Evolutionary conservation across 2,888 invertebrate species (phyloP).

Genomic region (Noctua comes): DNA sequence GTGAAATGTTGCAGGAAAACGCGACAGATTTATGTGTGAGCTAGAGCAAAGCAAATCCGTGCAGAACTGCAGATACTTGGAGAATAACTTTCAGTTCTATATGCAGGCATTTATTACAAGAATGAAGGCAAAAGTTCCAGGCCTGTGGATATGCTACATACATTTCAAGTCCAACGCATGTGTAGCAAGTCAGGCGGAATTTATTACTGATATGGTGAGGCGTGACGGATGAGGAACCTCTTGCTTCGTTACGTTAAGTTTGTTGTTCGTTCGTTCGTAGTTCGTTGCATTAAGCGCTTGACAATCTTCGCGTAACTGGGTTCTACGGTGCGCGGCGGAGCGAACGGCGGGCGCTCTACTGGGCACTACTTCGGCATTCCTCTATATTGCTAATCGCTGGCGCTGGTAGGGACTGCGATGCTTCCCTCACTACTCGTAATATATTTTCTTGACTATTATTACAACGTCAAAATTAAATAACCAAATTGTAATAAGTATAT

Average conservation of each 20-base stretch:
- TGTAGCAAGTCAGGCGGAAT: not conserved
- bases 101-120: not conserved
- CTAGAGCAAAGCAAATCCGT: not conserved
- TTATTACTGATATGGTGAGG: not conserved
- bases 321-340: too few species aligned
- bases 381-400: too few species aligned
- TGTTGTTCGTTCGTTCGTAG: too few species aligned
- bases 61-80: not conserved
- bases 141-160: not conserved
- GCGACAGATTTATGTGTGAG: not conserved
- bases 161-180: not conserved
- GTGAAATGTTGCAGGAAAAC: not conserved
- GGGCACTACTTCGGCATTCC: too few species aligned
- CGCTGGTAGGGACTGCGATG: too few species aligned
- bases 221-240: not conserved
- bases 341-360: too few species aligned
- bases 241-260: too few species aligned
- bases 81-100: not conserved
- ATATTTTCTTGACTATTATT: not conserved
- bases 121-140: not conserved
- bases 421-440: too few species aligned
- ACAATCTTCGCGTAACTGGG: too few species aligned
- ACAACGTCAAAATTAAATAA: not conserved
- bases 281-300: too few species aligned
- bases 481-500: not conserved